A percentile compares a stretch with the other conserved stretches of the same genome.
phyloP scores from a whole-genome alignment of 1,140 invertebrate genomes.

The Ylistrum balloti region DNA sequence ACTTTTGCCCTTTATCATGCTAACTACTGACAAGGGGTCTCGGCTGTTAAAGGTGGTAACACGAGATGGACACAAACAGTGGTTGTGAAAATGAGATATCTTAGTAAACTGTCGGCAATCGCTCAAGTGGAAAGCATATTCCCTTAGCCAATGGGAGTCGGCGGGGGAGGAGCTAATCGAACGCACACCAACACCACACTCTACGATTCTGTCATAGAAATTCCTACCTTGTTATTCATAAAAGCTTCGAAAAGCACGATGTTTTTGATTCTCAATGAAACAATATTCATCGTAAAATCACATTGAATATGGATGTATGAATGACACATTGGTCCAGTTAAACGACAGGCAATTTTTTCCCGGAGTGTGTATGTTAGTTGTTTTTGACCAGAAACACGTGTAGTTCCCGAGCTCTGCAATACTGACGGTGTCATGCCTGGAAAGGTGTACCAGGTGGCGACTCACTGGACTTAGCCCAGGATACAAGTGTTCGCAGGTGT shows the following conservation, averaged over 20 bases:
- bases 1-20: conserved; percentile 28
- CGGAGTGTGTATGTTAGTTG: background rate
- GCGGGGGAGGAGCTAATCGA: background rate
- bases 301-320: background rate
- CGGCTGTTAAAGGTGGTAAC: background rate
- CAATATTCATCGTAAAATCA: background rate
- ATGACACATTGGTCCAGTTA: background rate
- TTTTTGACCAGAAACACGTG: background rate
- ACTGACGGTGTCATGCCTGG: background rate
- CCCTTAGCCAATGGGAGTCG: background rate
- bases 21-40: background rate
- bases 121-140: background rate
- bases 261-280: conserved; percentile 23
- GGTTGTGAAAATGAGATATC: background rate
- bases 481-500: conserved; percentile 30
- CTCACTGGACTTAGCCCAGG: background rate
- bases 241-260: conserved; percentile 8
- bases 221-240: conserved; percentile 4
- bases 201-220: background rate
- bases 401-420: background rate
- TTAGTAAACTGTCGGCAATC: conserved; percentile 27
- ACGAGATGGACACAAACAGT: conserved; percentile 19
- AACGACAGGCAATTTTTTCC: background rate
- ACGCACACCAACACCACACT: conserved; percentile 11
- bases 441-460: background rate